Evolutionary conservation across 2,888 invertebrate species (phyloP).

Genomic region (Mythimna pallens): DNA sequence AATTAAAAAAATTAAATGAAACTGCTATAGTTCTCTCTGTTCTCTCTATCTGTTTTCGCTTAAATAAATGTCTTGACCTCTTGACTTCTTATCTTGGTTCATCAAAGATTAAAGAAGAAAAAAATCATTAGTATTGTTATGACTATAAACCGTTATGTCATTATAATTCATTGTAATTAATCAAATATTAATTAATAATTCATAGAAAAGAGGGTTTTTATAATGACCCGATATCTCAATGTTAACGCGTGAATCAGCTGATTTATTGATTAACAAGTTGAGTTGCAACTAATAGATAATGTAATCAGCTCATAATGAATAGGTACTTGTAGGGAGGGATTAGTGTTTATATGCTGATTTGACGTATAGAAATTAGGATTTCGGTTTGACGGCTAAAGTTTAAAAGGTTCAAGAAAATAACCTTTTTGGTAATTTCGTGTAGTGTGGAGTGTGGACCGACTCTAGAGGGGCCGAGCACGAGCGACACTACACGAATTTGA

Average conservation of each 20-base stretch:
- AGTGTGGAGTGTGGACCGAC: too few species aligned
- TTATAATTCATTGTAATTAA: constrained; percentile 7
- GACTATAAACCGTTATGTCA: not conserved
- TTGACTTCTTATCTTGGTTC: too few species aligned
- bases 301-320: constrained; percentile 13
- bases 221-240: constrained; percentile 2
- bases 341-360: constrained; percentile 11
- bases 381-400: not conserved
- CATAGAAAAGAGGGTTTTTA: not conserved
- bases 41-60: too few species aligned
- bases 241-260: constrained; percentile 3
- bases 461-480: too few species aligned
- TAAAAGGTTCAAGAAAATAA: not conserved
- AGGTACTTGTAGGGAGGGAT: constrained; percentile 9
- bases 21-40: too few species aligned
- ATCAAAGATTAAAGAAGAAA: not conserved
- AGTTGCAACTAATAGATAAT: constrained; percentile 18
- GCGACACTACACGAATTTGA: too few species aligned
- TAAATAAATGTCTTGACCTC: too few species aligned
- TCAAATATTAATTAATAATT: not conserved
- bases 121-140: not conserved
- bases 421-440: too few species aligned
- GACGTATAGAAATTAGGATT: not conserved
- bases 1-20: too few species aligned
- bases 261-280: constrained; percentile 21